phyloP scores from a whole-genome alignment of 2,888 invertebrate species.

The Eutolmus rufibarbis region DNA sequence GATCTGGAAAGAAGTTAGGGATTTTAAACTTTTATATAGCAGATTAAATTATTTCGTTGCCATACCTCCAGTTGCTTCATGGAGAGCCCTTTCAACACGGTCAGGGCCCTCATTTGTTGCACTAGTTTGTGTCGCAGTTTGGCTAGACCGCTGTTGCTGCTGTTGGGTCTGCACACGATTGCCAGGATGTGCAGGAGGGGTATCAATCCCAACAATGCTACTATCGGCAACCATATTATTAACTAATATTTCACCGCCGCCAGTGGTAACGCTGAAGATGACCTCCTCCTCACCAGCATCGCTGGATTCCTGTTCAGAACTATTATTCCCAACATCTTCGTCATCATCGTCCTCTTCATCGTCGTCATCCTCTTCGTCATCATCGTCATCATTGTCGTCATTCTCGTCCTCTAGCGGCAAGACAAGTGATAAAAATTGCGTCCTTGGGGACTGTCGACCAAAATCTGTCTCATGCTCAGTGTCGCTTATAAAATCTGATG shows the following conservation, averaged over 20 bases:
- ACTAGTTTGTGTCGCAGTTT: background rate
- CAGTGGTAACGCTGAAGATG: constrained; percentile 4
- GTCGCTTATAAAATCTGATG: constrained; percentile 39
- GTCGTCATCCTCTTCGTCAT: constrained; percentile 43
- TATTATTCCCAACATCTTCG: constrained; percentile 43
- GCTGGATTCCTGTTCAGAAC: constrained; percentile 42
- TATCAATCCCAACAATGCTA: background rate
- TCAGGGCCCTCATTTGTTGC: background rate
- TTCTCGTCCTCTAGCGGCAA: constrained; percentile 1
- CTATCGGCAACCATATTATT: background rate
- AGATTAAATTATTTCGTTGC: background rate
- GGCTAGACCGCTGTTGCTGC: constrained; percentile 8
- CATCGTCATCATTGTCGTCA: constrained; percentile 37
- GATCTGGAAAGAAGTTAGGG: background rate
- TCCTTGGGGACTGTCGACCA: constrained; percentile 11
- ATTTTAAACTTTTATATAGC: background rate
- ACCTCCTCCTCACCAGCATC: constrained; percentile 40
- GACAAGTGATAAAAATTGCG: constrained; percentile 17
- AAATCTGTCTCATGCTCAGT: constrained; percentile 33
- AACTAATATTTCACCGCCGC: background rate
- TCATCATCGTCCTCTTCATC: constrained; percentile 43
- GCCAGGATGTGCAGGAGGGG: background rate
- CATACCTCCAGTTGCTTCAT: constrained; percentile 26
- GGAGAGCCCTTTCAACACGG: background rate
- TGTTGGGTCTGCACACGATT: background rate